Base-by-base conservation (phyloP, 2,888 invertebrate species). In the Scrobipalpa atriplicella region DNA sequence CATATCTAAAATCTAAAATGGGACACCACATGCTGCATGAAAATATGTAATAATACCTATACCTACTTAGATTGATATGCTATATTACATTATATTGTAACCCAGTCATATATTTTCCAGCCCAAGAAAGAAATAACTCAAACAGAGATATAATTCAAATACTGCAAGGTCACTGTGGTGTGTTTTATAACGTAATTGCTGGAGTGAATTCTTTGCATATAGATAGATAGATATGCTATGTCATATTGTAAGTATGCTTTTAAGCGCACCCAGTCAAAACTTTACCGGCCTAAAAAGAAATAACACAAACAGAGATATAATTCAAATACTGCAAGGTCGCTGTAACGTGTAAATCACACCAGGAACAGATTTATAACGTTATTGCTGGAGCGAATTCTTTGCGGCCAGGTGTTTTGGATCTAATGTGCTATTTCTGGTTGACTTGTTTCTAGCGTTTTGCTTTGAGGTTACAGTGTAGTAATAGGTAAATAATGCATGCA, bases 281-380 rank as follows among this genome's bases (percentile, higher is more conserved):
- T 29, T 29, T 29, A 2, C 29, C 29, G 29, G 29, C 29, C 29
- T 29, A 29, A 29, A 29, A 5, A 29, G 2, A 29, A 29, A 47
- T 43, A 43, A 43, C 47, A 8, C 47, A 47, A 47, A 47, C 47
- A 16, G 47, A 47, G n/a, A 47, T 13, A 47, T 47, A 47, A 47
- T 47, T 47, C n/a, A 47, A 47, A 47, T n/a, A 47, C 16, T 47
- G 47, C 47, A 47, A 47, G 47, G 47, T 47, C 47, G n/a, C 47
- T 10, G n/a, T 2, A 7, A 7, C 47, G n/a, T 47, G 47, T 47
- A 47, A 47, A 47, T 47, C 47, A 43, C 43, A 47, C n/a, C 5
- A 3, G 3, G 47, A 47, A 47, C 47, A 47, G 47, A n/a, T 47
- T 47, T 47, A 47, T 47, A 47, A 16, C 47, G 47, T 47, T 47